Evolutionary conservation across 2,888 invertebrate genomes (phyloP).

Genomic region (Callyntrura sp.): DNA sequence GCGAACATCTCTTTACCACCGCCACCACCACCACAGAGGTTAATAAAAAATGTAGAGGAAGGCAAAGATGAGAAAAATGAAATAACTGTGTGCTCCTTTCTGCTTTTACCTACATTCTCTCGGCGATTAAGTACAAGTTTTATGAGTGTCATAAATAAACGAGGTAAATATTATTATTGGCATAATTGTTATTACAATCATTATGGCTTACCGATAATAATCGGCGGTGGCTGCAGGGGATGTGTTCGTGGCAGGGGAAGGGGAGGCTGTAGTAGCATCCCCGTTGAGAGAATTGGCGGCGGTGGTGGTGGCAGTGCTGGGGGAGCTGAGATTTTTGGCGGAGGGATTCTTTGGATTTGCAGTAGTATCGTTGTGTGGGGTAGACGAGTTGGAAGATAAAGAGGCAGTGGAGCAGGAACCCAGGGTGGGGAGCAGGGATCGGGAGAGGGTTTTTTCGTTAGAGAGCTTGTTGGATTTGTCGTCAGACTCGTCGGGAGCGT

Average conservation of each 20-base stretch:
- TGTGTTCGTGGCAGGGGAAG: background rate
- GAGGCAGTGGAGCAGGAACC: background rate
- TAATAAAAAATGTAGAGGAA: no score
- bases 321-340: background rate
- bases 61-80: no score
- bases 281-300: background rate
- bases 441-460: background rate
- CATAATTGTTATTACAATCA: background rate
- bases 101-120: background rate
- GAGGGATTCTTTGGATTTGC: background rate
- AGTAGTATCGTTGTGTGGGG: background rate
- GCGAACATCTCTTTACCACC: background rate
- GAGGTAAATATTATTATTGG: background rate
- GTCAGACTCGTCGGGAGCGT: background rate
- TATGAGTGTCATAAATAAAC: conserved; percentile 14
- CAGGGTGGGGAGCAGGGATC: background rate
- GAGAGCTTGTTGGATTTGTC: conserved; percentile 6
- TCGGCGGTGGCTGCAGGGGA: conserved; percentile 34
- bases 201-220: conserved; percentile 88
- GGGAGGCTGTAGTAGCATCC: background rate
- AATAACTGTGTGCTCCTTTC: no score
- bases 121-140: background rate
- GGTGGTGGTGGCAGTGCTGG: background rate
- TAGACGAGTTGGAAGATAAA: conserved; percentile 17
- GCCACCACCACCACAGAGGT: background rate